Percentiles rank a stretch among this genome's conserved stretches.
Evolutionary conservation across 2,797 vertebrate species (phyloP).

Genomic region (Hydrocynus forskahlii): DNA sequence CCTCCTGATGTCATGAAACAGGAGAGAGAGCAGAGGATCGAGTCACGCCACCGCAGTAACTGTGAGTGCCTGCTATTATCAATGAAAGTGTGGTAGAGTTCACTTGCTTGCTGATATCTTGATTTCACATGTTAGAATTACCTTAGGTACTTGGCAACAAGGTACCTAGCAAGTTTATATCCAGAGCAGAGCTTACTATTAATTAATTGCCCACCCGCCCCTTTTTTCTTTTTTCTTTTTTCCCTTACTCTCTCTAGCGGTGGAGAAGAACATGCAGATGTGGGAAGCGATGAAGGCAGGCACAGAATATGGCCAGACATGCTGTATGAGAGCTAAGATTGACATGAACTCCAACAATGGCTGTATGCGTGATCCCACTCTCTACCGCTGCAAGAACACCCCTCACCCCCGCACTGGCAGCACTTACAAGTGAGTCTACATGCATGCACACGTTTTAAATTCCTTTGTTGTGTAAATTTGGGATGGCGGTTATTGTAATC

Average conservation of each 20-base stretch:
- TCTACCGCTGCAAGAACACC: constrained; percentile 94
- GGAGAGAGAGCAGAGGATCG: constrained; percentile 91
- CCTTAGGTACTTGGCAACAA: neutral
- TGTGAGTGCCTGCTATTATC: constrained; percentile 74
- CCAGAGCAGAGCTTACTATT: neutral
- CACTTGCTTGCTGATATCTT: neutral
- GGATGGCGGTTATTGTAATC: no score
- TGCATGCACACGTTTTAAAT: neutral
- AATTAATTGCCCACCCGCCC: neutral
- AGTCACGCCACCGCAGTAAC: constrained; percentile 89
- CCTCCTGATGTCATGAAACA: constrained; percentile 94
- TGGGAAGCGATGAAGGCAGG: constrained; percentile 97
- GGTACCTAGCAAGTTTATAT: neutral
- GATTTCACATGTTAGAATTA: neutral
- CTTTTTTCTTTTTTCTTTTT: neutral
- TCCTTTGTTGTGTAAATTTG: no score
- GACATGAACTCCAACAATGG: constrained; percentile 99
- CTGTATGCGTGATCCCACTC: constrained; percentile 94
- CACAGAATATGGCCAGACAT: constrained; percentile 86
- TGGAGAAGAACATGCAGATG: constrained; percentile 94
- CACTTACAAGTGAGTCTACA: constrained; percentile 84
- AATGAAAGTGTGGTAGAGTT: neutral
- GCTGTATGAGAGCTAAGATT: constrained; percentile 97
- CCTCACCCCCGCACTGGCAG: constrained; percentile 91
- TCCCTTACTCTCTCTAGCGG: constrained; percentile 71